These are phyloP conservation scores for Pseudolaguvia tuberculata DNA, from an alignment of 2,113 vertebrate genomes.

Conservation along the genomic window DNA sequence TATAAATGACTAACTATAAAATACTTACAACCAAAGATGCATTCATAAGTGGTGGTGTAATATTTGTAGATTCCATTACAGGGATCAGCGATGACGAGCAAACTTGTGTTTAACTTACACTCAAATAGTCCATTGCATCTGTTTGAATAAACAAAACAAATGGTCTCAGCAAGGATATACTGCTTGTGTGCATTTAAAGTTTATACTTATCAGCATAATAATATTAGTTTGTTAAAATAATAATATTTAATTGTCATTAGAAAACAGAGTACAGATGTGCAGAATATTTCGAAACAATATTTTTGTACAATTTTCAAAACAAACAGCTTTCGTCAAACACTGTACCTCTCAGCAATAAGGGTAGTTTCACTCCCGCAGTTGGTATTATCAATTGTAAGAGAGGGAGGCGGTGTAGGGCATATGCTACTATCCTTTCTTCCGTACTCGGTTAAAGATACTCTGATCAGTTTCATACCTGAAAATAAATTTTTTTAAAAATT, in stretches of 20 bases:
- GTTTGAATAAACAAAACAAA: neutral
- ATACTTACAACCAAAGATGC: neutral
- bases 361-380: neutral
- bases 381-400: neutral
- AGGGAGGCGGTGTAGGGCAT: neutral
- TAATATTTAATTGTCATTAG: too few relatives aligned
- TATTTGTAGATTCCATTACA: constrained; percentile 10
- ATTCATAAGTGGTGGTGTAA: neutral
- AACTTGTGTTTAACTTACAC: neutral
- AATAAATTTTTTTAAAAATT: neutral
- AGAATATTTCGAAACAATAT: too few relatives aligned
- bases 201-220: too few relatives aligned
- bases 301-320: too few relatives aligned
- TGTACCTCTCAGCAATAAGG: neutral
- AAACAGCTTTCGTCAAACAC: too few relatives aligned
- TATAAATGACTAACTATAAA: too few relatives aligned
- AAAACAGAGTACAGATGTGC: too few relatives aligned
- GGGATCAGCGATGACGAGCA: neutral
- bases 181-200: too few relatives aligned
- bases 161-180: too few relatives aligned
- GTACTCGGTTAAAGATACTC: neutral
- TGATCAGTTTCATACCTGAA: constrained; percentile 15
- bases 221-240: too few relatives aligned
- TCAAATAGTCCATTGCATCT: constrained; percentile 3
- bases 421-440: neutral